These are phyloP conservation scores for Craniophora ligustri DNA, from an alignment of 2,888 invertebrate genomes.

Conservation along the genomic window DNA sequence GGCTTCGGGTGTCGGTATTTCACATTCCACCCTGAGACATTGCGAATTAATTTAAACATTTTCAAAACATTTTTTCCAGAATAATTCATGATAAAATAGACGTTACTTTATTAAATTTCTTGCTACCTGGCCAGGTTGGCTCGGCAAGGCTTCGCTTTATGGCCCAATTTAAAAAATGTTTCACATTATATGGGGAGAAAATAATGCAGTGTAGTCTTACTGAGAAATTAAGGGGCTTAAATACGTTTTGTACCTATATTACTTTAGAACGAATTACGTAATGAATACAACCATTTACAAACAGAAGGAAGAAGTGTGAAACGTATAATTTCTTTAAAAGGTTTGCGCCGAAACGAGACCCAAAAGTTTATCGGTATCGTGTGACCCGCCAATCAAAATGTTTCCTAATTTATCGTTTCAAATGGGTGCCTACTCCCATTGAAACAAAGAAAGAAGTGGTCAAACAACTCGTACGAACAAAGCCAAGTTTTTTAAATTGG, in stretches of 20 bases:
- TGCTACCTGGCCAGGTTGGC: constrained; percentile 71
- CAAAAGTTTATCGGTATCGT: constrained; percentile 62
- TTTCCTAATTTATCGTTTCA: constrained; percentile 67
- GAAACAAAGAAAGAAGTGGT: constrained; percentile 70
- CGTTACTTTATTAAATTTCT: constrained; percentile 83
- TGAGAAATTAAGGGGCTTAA: constrained; percentile 66
- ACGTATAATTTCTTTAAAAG: constrained; percentile 64
- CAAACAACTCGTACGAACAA: constrained; percentile 69
- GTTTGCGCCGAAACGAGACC: constrained; percentile 58
- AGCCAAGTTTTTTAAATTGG: constrained; percentile 72
- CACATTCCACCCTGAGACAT: constrained; percentile 47
- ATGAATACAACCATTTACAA: constrained; percentile 59
- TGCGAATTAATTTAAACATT: constrained; percentile 64
- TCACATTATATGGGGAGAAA: constrained; percentile 75
- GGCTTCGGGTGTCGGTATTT: constrained; percentile 27
- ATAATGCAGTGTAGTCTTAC: constrained; percentile 74
- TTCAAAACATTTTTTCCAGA: constrained; percentile 64
- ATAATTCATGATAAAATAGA: constrained; percentile 79
- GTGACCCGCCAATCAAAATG: constrained; percentile 67
- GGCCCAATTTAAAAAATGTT: constrained; percentile 81
- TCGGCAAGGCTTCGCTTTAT: constrained; percentile 78
- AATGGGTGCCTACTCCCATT: constrained; percentile 58
- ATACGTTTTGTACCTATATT: constrained; percentile 40
- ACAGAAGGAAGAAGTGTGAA: constrained; percentile 36
- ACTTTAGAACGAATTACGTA: constrained; percentile 41